These are phyloP conservation scores for Staurois parvus DNA, from an alignment of 2,797 vertebrate species.

Conservation along the genomic window DNA sequence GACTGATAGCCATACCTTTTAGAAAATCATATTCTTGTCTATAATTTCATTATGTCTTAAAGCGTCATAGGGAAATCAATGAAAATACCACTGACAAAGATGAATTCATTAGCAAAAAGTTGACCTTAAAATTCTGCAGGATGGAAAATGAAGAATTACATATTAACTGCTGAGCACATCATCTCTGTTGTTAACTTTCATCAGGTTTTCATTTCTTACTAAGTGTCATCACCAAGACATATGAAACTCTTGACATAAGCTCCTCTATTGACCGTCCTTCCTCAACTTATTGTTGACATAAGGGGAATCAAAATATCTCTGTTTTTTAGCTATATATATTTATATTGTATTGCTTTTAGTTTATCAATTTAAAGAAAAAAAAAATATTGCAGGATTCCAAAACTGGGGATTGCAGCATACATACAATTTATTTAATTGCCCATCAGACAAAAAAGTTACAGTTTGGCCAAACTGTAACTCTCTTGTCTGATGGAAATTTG, in stretches of 20 bases:
- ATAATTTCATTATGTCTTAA: constrained; percentile 37
- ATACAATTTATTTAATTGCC: too few relatives aligned
- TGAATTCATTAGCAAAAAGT: constrained; percentile 52
- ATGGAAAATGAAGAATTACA: constrained; percentile 50
- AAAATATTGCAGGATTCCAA: too few relatives aligned
- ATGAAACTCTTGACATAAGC: constrained; percentile 36
- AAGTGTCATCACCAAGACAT: constrained; percentile 44
- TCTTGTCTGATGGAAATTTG: too few relatives aligned
- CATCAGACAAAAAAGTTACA: too few relatives aligned
- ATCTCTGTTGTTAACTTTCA: constrained; percentile 43
- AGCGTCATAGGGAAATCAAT: constrained; percentile 47
- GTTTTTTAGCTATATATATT: not conserved
- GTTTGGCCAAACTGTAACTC: too few relatives aligned
- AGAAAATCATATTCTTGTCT: constrained; percentile 30
- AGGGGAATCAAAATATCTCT: not conserved
- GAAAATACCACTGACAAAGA: constrained; percentile 57
- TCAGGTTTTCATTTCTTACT: constrained; percentile 55
- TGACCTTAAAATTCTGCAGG: constrained; percentile 57
- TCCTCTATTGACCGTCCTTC: constrained; percentile 27
- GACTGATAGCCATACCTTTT: not conserved
- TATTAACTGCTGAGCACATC: constrained; percentile 32
- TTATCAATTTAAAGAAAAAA: too few relatives aligned
- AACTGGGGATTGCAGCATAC: too few relatives aligned
- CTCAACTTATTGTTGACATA: constrained; percentile 1
- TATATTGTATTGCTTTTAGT: too few relatives aligned